These are phyloP conservation scores for Stratiolaelaps scimitus DNA, from an alignment of 1,140 invertebrate species.

Conservation along the genomic window DNA sequence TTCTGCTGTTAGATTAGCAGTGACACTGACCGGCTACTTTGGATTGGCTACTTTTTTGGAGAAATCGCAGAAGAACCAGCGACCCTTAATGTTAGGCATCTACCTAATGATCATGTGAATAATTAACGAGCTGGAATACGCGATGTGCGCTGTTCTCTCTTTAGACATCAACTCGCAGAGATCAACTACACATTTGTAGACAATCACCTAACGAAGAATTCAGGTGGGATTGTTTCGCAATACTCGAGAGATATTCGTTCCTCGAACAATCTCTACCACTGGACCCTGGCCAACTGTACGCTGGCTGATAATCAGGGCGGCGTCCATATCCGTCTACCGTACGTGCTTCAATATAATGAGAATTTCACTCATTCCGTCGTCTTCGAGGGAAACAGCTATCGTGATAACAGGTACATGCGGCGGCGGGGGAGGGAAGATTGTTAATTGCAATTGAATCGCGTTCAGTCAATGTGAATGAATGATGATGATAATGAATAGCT, in stretches of 20 bases:
- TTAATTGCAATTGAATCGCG: too few relatives aligned
- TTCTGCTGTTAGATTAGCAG: too few relatives aligned
- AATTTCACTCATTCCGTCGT: conserved; percentile 80
- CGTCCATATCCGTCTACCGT: conserved; percentile 69
- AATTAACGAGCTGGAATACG: conserved; percentile 45
- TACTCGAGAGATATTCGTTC: conserved; percentile 74
- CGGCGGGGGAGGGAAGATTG: too few relatives aligned
- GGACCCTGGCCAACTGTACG: conserved; percentile 71
- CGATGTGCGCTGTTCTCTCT: too few relatives aligned
- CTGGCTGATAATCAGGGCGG: conserved; percentile 68
- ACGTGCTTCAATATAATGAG: conserved; percentile 87
- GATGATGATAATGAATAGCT: too few relatives aligned
- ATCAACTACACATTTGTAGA: conserved; percentile 68
- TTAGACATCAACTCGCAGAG: conserved; percentile 43
- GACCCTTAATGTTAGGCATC: not conserved
- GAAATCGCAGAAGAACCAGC: too few relatives aligned
- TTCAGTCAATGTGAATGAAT: too few relatives aligned
- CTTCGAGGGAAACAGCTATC: conserved; percentile 71
- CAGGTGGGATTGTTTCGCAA: conserved; percentile 58
- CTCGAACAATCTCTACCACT: conserved; percentile 88
- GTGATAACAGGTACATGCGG: conserved; percentile 49
- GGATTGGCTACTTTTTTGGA: too few relatives aligned
- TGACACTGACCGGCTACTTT: too few relatives aligned
- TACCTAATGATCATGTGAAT: not conserved
- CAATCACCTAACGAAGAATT: conserved; percentile 66